These are phyloP conservation scores for Uria aalge DNA, from an alignment of 2,113 vertebrate species.

Conservation along the genomic window DNA sequence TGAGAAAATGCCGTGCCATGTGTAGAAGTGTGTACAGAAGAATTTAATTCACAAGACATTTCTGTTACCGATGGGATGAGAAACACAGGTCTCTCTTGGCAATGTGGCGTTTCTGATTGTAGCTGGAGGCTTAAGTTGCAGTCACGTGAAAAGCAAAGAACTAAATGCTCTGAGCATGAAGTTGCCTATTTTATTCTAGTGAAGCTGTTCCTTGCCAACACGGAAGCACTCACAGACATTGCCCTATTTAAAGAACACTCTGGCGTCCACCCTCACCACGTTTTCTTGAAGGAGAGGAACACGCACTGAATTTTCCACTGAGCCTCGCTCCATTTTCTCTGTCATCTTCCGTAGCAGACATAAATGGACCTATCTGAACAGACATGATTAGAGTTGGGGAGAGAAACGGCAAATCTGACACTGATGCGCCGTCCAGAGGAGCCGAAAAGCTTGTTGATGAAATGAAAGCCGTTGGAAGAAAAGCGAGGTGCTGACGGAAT, in stretches of 20 bases:
- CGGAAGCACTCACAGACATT: neutral
- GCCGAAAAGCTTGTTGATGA: neutral
- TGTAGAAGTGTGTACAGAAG: neutral
- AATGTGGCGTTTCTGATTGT: accelerated
- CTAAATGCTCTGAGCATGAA: neutral
- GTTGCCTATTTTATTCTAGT: neutral
- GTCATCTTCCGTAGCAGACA: neutral
- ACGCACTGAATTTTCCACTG: neutral
- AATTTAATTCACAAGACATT: neutral
- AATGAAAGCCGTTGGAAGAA: neutral
- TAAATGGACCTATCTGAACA: neutral
- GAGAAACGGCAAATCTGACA: neutral
- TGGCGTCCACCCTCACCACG: accelerated
- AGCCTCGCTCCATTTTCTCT: neutral
- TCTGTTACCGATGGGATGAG: neutral
- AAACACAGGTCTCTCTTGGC: neutral
- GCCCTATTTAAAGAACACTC: neutral
- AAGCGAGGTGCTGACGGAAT: neutral
- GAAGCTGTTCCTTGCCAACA: neutral
- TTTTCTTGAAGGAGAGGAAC: neutral
- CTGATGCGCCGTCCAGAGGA: neutral
- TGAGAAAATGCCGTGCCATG: neutral
- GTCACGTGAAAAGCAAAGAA: accelerated
- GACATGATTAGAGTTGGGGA: neutral
- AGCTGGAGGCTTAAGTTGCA: neutral